These are phyloP conservation scores for Microplitis demolitor DNA, from an alignment of 1,140 invertebrate species.

Conservation along the genomic window DNA sequence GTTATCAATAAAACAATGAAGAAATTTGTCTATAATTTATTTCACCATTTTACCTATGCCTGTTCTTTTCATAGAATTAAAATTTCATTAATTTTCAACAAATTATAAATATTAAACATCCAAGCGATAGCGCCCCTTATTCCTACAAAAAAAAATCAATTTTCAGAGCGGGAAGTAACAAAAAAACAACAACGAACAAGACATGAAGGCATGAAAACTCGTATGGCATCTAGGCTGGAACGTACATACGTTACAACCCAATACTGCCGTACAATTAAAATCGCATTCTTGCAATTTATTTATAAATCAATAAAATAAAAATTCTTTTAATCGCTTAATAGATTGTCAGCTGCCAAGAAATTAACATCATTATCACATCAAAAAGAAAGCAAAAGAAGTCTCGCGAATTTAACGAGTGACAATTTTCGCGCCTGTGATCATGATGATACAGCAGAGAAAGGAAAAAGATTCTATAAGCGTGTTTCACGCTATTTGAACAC, in stretches of 20 bases:
- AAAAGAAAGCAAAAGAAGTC: not conserved
- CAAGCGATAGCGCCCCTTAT: too few relatives aligned
- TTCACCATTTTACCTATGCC: too few relatives aligned
- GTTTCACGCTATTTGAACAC: conserved; percentile 55
- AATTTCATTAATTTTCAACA: not conserved
- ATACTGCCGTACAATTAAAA: not conserved
- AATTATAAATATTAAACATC: too few relatives aligned
- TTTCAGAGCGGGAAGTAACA: too few relatives aligned
- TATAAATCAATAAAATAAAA: too few relatives aligned
- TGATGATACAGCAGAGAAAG: conserved; percentile 40
- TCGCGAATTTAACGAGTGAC: conserved; percentile 20
- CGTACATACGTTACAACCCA: not conserved
- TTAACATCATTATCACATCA: not conserved
- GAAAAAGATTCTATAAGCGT: conserved; percentile 57
- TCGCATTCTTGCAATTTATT: not conserved
- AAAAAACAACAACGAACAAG: not conserved
- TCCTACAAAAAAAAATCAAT: too few relatives aligned
- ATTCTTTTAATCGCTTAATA: too few relatives aligned
- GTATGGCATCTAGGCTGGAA: not conserved
- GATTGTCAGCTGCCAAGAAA: not conserved
- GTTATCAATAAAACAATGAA: too few relatives aligned
- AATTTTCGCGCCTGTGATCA: conserved; percentile 17
- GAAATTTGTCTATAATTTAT: too few relatives aligned
- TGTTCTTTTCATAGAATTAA: not conserved
- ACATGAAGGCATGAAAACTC: not conserved